Base-by-base conservation (phyloP, 2,888 invertebrate genomes). In the Mechanitis messenoides region DNA sequence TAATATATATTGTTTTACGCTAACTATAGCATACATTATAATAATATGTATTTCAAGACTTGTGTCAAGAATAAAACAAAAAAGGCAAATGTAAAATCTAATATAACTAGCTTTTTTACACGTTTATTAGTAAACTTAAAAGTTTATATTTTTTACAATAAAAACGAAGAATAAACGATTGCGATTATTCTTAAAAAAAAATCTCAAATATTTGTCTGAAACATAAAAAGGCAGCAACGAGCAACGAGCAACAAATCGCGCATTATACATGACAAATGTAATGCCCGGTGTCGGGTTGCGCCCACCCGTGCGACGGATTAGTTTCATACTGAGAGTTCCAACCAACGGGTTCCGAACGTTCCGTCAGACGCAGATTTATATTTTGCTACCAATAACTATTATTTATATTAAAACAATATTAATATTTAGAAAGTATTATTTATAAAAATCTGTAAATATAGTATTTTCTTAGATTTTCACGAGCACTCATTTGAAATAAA, bases 191-290 rank as follows among this genome's bases (percentile, higher is more conserved):
- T 20, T 80, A 81, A 84, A 85, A 83, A 86, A 78, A 72, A 71
- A 71, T 74, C 78, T 80, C 80, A 79, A 83, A 84, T 83, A 83
- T 84, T 84, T 83, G 75, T 85, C 87, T 76, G 79, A 79, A 66
- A 74, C 80, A 85, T 86, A 87, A 87, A 87, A 85, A 85, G 81
- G 79, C 74, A 78, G 74, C 73, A 85, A 84, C 82, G 63, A 65
- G 71, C 56, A 61, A 61, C 60, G 82, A 83, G 83, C 88, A 88
- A 89, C 89, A 90, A 90, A 90, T 90, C 88, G 89, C 87, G 88
- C 87, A 89, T 90, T 88, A 87, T 86, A 85, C 87, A 89, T 89
- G 90, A 90, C 90, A 90, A 90, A 90, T 89, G 89, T 87, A 85
- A 86, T 83, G 83, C 78, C 80, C 81, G 85, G 87, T 89, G 89